Percentiles rank a stretch among this genome's conserved stretches.
Conservation (phyloP, 92 coral and sea anemone species). For the Phymanthus crucifer region DNA sequence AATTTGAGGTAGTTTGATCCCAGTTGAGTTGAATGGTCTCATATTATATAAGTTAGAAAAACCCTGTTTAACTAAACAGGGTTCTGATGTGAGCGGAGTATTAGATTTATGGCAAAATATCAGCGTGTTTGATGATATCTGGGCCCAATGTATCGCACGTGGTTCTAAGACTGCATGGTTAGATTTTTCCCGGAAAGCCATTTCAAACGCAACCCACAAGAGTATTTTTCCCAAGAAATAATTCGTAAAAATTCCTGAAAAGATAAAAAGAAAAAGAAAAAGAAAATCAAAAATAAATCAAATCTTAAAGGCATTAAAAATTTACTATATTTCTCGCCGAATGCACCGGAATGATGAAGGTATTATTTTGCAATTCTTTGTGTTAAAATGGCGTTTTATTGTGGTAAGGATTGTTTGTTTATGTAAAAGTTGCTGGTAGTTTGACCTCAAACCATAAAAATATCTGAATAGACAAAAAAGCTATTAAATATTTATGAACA, state of each 20-base stretch:
- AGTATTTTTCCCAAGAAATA: no score
- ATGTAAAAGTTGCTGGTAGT: conserved; percentile 9
- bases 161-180: no score
- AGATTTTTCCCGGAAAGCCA: no score
- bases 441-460: conserved; percentile 27
- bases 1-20: no score
- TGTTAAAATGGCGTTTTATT: background rate
- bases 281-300: background rate
- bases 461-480: background rate
- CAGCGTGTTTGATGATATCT: no score
- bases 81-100: no score
- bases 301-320: background rate
- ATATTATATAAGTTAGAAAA: no score
- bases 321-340: background rate
- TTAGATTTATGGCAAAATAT: no score
- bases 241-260: no score
- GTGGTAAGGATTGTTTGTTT: background rate
- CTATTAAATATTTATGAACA: background rate
- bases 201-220: background rate
- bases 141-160: no score
- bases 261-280: background rate
- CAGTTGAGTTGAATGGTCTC: no score
- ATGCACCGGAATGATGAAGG: background rate
- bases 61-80: no score
- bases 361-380: background rate